Evolutionary conservation across 1,140 invertebrate genomes (phyloP).

Genomic region (Zaprionus africanus): DNA sequence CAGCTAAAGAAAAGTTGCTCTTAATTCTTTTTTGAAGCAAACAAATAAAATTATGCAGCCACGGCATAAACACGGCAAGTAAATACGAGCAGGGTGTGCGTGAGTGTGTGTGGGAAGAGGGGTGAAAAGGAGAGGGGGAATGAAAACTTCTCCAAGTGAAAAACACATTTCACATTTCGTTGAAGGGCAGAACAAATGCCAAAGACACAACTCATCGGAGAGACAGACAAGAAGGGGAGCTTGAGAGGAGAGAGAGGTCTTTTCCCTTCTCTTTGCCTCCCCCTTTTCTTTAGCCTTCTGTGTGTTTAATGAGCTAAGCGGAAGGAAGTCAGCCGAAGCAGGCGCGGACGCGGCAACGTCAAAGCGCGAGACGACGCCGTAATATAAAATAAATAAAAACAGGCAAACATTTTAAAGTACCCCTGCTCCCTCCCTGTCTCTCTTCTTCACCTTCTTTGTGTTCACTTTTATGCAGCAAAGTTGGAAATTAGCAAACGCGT

Average conservation of each 20-base stretch:
- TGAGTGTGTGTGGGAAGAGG: no score
- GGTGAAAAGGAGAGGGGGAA: neutral
- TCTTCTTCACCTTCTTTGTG: neutral
- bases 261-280: no score
- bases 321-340: conserved; percentile 76
- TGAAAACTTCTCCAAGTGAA: conserved; percentile 58
- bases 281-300: conserved; percentile 1
- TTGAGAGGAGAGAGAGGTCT: no score
- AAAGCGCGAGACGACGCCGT: conserved; percentile 54
- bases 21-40: conserved; percentile 82
- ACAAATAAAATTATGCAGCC: conserved; percentile 79
- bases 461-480: conserved; percentile 48
- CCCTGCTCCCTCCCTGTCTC: neutral
- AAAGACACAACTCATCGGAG: conserved; percentile 58
- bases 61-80: conserved; percentile 61
- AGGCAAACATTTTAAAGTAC: conserved; percentile 56
- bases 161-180: conserved; percentile 71
- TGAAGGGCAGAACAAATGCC: conserved; percentile 46
- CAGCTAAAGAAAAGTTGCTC: conserved; percentile 59
- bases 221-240: conserved; percentile 23
- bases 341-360: conserved; percentile 55
- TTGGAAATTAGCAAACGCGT: conserved; percentile 71
- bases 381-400: conserved; percentile 75
- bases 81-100: conserved; percentile 54
- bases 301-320: conserved; percentile 83